Conservation (phyloP, 2,888 invertebrate species). For the Leucophenga maculata region DNA sequence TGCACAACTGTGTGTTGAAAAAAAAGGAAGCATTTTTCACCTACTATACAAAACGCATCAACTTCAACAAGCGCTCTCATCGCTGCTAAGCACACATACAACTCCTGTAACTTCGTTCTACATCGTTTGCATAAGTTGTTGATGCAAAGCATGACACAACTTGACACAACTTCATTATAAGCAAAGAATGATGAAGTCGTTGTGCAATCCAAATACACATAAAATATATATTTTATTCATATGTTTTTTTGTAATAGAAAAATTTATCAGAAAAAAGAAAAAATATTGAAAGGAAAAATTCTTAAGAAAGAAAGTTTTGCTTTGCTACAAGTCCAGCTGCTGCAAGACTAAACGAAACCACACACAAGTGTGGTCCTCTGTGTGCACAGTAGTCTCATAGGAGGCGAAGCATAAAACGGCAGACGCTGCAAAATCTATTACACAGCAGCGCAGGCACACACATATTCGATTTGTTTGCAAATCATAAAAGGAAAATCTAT, state of each 20-base stretch:
- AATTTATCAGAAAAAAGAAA: background rate
- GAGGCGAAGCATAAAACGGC: background rate
- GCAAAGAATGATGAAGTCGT: slow-evolving; percentile 19
- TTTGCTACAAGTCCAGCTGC: slow-evolving; percentile 10
- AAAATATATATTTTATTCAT: slow-evolving; percentile 18
- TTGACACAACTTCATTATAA: slow-evolving; percentile 14
- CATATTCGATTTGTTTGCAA: background rate
- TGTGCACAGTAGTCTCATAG: background rate
- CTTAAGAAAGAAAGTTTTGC: background rate
- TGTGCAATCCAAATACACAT: background rate
- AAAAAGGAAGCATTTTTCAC: no score
- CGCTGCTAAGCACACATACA: no score
- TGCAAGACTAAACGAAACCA: background rate
- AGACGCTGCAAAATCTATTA: background rate
- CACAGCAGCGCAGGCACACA: background rate
- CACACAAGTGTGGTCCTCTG: no score
- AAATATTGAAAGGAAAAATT: background rate
- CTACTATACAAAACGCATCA: no score
- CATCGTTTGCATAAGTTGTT: no score
- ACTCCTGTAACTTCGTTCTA: no score
- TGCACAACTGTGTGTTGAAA: no score
- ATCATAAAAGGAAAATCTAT: slow-evolving; percentile 1
- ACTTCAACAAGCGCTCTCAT: no score
- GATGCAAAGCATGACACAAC: background rate
- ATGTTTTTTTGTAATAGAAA: background rate